Percentiles rank a stretch among this genome's conserved stretches.
Evolutionary conservation across 2,113 vertebrate species (phyloP).

Genomic region (Ochotona curzoniae): DNA sequence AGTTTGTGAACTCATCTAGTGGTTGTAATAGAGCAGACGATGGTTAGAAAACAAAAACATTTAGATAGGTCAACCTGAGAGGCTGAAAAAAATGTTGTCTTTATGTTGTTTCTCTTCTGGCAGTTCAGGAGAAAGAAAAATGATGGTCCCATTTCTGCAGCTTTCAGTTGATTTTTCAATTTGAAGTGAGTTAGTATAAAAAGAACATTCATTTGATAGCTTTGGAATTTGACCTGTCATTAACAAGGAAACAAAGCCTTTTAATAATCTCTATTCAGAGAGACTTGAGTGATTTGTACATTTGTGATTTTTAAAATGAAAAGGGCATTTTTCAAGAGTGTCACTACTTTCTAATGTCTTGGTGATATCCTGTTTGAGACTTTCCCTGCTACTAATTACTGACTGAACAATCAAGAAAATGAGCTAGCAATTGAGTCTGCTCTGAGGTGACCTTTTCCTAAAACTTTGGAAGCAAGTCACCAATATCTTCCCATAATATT

Average conservation of each 20-base stretch:
- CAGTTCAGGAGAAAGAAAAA: background rate
- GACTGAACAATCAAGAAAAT: background rate
- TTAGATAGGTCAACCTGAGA: constrained; percentile 7
- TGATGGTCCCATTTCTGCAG: constrained; percentile 2
- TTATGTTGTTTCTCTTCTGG: background rate
- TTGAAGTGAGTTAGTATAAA: constrained; percentile 7
- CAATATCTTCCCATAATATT: background rate
- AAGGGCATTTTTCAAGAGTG: background rate
- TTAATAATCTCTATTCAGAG: constrained; percentile 36
- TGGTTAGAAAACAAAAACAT: background rate
- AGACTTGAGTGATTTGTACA: background rate
- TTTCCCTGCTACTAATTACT: background rate
- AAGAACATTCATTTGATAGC: constrained; percentile 1
- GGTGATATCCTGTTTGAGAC: background rate
- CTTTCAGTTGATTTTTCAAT: constrained; percentile 55
- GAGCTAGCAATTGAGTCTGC: background rate
- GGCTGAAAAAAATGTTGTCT: constrained; percentile 4
- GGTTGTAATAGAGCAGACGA: background rate
- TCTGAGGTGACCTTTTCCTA: background rate
- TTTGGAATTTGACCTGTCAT: constrained; percentile 42
- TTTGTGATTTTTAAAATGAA: constrained; percentile 41
- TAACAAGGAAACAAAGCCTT: constrained; percentile 51
- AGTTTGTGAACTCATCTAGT: background rate
- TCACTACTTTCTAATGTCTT: background rate
- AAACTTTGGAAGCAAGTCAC: background rate